Evolutionary conservation across 53 echinoderm and acorn worm species (phyloP), one percentile per base, ranked within the genome.

Genomic region (Actinopyga echinites): DNA sequence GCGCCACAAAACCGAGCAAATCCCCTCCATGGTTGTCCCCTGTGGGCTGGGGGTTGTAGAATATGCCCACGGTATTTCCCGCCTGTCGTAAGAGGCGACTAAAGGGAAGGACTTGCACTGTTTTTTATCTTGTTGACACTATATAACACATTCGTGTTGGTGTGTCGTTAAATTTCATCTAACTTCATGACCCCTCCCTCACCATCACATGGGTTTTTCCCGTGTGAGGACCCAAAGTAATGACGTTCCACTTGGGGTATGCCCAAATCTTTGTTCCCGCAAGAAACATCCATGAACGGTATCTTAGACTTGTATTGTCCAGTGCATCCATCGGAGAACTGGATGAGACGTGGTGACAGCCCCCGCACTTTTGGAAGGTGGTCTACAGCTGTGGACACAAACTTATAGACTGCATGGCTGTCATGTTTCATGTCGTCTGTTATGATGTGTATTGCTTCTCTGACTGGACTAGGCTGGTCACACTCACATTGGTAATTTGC

Each of bases 191-290:
- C 55, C 8, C 87, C 82, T 21, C 71, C 82, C 36, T 87, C 87
- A 15, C 87, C 87, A 80, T 87, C 83, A 64, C 83, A 88, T 33
- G 75, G 65, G 30, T 75, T 83, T 40, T 83, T 88, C 34, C 83
- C 75, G 63, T 88, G 88, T 1, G 64, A 26, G 75, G 73, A 82
- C 2, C 88, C 88, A 75, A 83, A 88, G 32, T 73, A 88, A 45
- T 83, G 64, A 25, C 83, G 23, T 52, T 88, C 83, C 0, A 73
- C 87, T 23, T 15, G 34, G 12, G 30, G 21, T 10, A 87, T 66
- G 2, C 56, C 67, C 42, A 69, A 30, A 57, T 87, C 81, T 19
- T 8, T 52, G 15, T 10, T 83, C 17, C 57, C 87, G 57, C 20
- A 62, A 11, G 82, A 82, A n/a, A 87, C 1, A 60, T 87, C 82